Evolutionary conservation across 2,888 invertebrate species (phyloP).

Genomic region (Aphrophora alni): DNA sequence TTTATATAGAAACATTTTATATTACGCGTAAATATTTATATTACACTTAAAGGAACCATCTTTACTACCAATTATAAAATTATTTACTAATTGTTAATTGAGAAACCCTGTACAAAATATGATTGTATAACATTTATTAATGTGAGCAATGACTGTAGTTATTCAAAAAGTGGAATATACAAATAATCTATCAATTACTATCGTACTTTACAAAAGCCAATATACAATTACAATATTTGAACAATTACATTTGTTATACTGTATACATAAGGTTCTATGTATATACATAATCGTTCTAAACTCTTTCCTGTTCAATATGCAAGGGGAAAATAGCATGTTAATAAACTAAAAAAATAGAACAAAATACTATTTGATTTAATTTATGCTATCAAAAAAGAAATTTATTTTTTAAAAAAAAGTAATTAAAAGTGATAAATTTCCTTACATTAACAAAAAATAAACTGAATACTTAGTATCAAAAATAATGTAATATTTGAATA

Average conservation of each 20-base stretch:
- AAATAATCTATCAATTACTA: background rate
- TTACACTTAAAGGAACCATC: background rate
- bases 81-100: background rate
- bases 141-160: background rate
- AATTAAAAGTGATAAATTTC: too few species aligned
- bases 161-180: background rate
- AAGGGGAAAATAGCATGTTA: too few species aligned
- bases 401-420: too few species aligned
- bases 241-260: background rate
- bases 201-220: background rate
- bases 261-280: background rate
- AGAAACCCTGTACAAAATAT: background rate
- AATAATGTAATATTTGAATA: too few species aligned
- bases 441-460: too few species aligned
- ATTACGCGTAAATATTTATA: background rate
- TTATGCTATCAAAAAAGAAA: too few species aligned
- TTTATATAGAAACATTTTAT: background rate
- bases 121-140: slow-evolving; percentile 6
- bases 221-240: background rate
- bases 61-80: background rate
- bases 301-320: too few species aligned
- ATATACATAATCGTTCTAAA: too few species aligned
- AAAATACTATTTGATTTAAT: too few species aligned
- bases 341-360: too few species aligned
- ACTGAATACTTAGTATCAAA: too few species aligned